Evolutionary conservation across 92 coral and sea anemone species (phyloP), one percentile per base, ranked within the genome.

Genomic region (Umimayanthus kanabou): DNA sequence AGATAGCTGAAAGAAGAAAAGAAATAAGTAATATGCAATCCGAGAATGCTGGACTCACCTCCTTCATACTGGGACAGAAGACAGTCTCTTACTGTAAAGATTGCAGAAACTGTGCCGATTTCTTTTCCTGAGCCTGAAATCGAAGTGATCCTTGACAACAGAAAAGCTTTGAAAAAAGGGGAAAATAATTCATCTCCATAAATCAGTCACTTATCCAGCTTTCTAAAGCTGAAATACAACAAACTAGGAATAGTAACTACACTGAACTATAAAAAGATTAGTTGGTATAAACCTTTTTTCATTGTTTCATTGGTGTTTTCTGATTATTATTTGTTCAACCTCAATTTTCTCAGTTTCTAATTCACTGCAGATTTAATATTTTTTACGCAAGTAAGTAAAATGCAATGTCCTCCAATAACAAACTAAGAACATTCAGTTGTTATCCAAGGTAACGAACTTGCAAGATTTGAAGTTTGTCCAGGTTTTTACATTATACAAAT

Each of bases 361-460:
- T 78, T 78, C 82, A 78, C 82, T 78, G 64, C 82, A 50, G 42
- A 50, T 78, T 78, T 78, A n/a, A 78, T 50, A 47, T 78, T 78
- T 49, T 78, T 78, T 4, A 4, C n/a, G n/a, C n/a, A n/a, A n/a
- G n/a, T n/a, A n/a, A n/a, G n/a, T n/a, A n/a, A n/a, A n/a, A n/a
- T n/a, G n/a, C n/a, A n/a, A n/a, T n/a, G n/a, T n/a, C n/a, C n/a
- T n/a, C n/a, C n/a, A n/a, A n/a, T n/a, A n/a, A n/a, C n/a, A n/a
- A n/a, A n/a, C n/a, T n/a, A n/a, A n/a, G n/a, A n/a, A n/a, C n/a
- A n/a, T n/a, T n/a, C n/a, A n/a, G n/a, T n/a, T n/a, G n/a, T n/a
- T n/a, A n/a, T n/a, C n/a, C n/a, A n/a, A n/a, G n/a, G n/a, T n/a
- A n/a, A n/a, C n/a, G n/a, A n/a, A n/a, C n/a, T n/a, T n/a, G n/a